phyloP scores from a whole-genome alignment of 1,140 invertebrate genomes.

The Tetragonula clypearis region DNA sequence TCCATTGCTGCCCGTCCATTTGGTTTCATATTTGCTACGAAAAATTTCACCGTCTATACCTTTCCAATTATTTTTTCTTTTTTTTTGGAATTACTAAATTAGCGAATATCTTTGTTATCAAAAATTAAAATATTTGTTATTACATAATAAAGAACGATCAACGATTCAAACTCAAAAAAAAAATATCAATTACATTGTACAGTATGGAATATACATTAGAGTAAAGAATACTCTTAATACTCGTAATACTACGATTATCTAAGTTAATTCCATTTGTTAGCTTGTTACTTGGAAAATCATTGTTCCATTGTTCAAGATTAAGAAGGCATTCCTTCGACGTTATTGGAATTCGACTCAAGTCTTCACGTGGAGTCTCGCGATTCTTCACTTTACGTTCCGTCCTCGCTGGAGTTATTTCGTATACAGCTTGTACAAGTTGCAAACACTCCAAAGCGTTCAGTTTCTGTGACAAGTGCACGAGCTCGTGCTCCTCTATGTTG shows the following conservation, averaged over 20 bases:
- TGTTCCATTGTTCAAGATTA: conserved; percentile 25
- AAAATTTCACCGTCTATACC: not conserved
- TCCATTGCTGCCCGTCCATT: conserved; percentile 12
- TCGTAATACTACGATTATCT: not conserved
- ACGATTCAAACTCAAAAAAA: not conserved
- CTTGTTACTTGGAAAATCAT: conserved; percentile 35
- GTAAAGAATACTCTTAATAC: too few species aligned
- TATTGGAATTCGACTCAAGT: not conserved
- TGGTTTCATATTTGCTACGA: not conserved
- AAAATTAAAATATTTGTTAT: not conserved
- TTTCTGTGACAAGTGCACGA: conserved; percentile 13
- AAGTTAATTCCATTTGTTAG: not conserved
- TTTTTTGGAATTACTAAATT: too few species aligned
- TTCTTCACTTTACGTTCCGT: not conserved
- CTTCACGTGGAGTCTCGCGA: not conserved
- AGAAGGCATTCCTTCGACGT: conserved; percentile 19
- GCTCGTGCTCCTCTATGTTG: conserved; percentile 6
- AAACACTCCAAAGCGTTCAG: conserved; percentile 24
- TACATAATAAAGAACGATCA: not conserved
- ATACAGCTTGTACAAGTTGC: conserved; percentile 9
- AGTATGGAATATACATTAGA: not conserved
- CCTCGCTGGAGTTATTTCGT: not conserved
- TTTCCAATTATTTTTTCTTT: too few species aligned
- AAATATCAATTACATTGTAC: not conserved
- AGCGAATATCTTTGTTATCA: too few species aligned